Evolutionary conservation across 37 sponge, comb jelly and placozoan genomes (phyloP), one percentile per base, ranked within the genome.

Genomic region (Haliclona indistincta): DNA sequence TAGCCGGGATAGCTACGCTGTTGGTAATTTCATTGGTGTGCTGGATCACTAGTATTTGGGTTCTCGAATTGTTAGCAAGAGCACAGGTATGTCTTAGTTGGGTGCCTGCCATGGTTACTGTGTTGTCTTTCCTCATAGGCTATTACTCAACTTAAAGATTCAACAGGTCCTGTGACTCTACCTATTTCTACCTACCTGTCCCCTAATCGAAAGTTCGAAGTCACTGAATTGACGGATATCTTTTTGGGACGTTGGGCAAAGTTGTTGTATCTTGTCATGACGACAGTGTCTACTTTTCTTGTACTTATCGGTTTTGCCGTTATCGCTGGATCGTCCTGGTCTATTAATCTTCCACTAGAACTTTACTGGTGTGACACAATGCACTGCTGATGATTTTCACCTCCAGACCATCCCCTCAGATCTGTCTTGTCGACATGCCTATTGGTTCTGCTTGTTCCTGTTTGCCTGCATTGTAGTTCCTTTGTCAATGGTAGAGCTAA

Each of bases 141-240:
- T n/a, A n/a, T n/a, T n/a, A n/a, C n/a, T n/a, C n/a, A n/a, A n/a
- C n/a, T n/a, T n/a, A n/a, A n/a, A n/a, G n/a, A n/a, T n/a, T n/a
- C n/a, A n/a, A n/a, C n/a, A n/a, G n/a, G n/a, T n/a, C n/a, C n/a
- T n/a, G n/a, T n/a, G n/a, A n/a, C n/a, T n/a, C n/a, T n/a, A n/a
- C n/a, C n/a, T n/a, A n/a, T n/a, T n/a, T n/a, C n/a, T n/a, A n/a
- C n/a, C n/a, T n/a, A n/a, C n/a, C n/a, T n/a, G n/a, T n/a, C n/a
- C n/a, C n/a, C n/a, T n/a, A n/a, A n/a, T n/a, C 52, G 91, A 30
- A 85, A 86, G 65, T 86, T 90, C 45, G 91, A 90, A 51, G 49
- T 68, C 30, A 81, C 56, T 10, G 91, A 90, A 66, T 44, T 90
- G 38, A 76, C 78, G 53, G 70, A 78, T 37, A 37, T 81, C 3